These are phyloP conservation scores for Heliconius aoede DNA, from an alignment of 2,888 invertebrate genomes.

Conservation along the genomic window DNA sequence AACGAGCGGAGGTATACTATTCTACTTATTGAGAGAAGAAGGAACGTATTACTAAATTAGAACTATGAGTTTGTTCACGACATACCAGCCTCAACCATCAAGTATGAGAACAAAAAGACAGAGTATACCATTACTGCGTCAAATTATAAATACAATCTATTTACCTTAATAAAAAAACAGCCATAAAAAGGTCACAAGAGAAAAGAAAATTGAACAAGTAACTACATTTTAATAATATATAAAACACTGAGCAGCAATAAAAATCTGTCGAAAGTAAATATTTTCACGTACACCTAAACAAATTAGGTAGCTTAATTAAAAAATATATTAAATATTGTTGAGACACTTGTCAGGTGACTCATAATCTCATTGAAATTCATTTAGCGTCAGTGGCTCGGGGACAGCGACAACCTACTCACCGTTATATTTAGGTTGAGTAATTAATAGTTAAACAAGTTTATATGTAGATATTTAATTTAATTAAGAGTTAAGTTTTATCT, in stretches of 20 bases:
- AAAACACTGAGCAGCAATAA: neutral
- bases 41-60: no score
- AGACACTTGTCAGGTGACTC: constrained; percentile 30
- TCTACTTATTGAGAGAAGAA: no score
- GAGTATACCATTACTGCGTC: neutral
- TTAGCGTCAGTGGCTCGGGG: constrained; percentile 22
- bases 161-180: no score
- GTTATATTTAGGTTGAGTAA: constrained; percentile 41
- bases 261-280: neutral
- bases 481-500: neutral
- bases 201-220: neutral
- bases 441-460: constrained; percentile 39
- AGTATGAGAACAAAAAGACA: neutral
- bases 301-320: constrained; percentile 14
- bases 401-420: constrained; percentile 27
- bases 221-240: neutral
- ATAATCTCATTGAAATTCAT: constrained; percentile 40
- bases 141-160: neutral
- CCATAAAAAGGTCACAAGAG: neutral
- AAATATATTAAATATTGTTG: constrained; percentile 23
- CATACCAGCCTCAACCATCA: no score
- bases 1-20: no score
- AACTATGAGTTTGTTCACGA: no score
- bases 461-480: constrained; percentile 21
- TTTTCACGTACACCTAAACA: constrained; percentile 4